A percentile compares a stretch with the other conserved stretches of the same genome.
phyloP scores from a whole-genome alignment of 1,140 invertebrate genomes.

The Augochlora pura region DNA sequence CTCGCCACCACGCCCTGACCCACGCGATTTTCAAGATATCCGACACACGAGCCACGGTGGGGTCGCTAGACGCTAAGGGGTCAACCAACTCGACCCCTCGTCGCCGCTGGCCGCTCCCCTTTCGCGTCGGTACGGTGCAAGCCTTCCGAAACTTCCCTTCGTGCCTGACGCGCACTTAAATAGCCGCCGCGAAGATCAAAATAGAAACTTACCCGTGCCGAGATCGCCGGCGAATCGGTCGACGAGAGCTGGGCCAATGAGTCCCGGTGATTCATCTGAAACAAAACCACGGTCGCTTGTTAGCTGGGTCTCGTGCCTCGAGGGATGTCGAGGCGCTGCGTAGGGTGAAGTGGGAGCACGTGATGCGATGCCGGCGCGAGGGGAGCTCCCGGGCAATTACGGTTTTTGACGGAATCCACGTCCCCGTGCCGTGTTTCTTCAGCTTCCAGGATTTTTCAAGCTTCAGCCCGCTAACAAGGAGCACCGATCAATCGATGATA shows the following conservation, averaged over 20 bases:
- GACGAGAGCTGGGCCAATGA: constrained; percentile 21
- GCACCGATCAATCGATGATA: no score
- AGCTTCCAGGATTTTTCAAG: no score
- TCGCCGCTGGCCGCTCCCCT: not conserved
- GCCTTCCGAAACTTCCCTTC: constrained; percentile 37
- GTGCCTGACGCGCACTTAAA: constrained; percentile 23
- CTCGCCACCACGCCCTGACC: constrained; percentile 58
- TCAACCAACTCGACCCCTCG: constrained; percentile 58
- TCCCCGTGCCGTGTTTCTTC: no score
- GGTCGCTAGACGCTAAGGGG: constrained; percentile 47
- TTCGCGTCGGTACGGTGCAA: constrained; percentile 9
- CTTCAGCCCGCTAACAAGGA: no score
- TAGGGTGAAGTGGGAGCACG: not conserved
- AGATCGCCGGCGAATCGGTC: constrained; percentile 10
- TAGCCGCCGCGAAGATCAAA: not conserved
- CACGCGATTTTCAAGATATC: constrained; percentile 63
- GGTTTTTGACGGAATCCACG: no score
- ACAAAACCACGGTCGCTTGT: constrained; percentile 43
- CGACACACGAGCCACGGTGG: constrained; percentile 51
- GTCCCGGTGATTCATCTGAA: constrained; percentile 46
- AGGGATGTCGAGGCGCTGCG: constrained; percentile 13
- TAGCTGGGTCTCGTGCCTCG: constrained; percentile 18
- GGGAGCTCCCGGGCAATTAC: no score
- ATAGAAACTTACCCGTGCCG: constrained; percentile 50
- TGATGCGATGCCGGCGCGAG: not conserved